Base-by-base conservation (phyloP, 2,888 invertebrate genomes). In the Stenichneumon culpator region DNA sequence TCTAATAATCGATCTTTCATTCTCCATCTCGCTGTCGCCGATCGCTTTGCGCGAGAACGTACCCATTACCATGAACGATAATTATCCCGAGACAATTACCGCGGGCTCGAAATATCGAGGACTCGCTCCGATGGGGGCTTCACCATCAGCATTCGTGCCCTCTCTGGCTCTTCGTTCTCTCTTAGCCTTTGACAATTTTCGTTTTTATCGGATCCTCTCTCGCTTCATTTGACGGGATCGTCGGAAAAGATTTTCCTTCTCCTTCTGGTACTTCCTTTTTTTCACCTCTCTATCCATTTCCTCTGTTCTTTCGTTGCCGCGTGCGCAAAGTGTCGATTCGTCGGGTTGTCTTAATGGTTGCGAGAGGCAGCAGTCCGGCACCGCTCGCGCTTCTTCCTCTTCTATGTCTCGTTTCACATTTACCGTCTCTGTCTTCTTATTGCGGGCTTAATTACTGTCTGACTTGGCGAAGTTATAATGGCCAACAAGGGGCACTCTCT, bases 391-490 rank as follows among this genome's bases (percentile, higher is more conserved):
- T 50, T 77, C 60, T 67, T 69, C 14, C 52, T 50, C 70, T 70
- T 25, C 63, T 54, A 54, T 75, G 50, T 80, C 69, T 60, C 79
- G 72, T 69, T 82, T 83, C 16, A n/a, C 85, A 70, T 69, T 74
- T 60, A 47, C 32, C 25, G 65, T 77, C 85, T 72, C 75, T 67
- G 74, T 85, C 68, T 93, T 92, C 91, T 93, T 93, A 93, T 92
- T 93, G 93, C 93, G 89, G 92, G 93, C 93, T 93, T 93, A 93
- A 93, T 93, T 93, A 93, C 93, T 93, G 92, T 91, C 93, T 93
- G 91, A 92, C 93, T 93, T 91, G 87, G 90, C 91, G 92, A 93
- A 93, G 91, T 93, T 93, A 93, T 93, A 93, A 93, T 93, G 93
- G 92, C 91, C 91, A 91, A 89, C 90, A 91, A 92, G 90, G 91